Conservation (phyloP, 1,140 invertebrate genomes). For the Lasioglossum baleicum region DNA sequence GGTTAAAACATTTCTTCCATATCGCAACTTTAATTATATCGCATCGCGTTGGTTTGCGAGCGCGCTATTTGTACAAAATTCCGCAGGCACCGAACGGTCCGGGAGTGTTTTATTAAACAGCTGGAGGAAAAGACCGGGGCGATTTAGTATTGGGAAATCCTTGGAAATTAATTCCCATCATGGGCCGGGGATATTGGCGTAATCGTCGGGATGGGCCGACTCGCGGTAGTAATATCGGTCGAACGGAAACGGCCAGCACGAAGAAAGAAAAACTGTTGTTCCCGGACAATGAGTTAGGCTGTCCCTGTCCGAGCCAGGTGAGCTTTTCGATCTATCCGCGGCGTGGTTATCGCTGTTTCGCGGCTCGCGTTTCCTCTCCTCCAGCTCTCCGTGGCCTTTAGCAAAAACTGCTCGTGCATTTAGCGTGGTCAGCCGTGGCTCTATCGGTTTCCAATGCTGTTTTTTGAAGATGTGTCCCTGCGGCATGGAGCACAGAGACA, state of each 20-base stretch:
- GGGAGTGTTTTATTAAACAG: conserved; percentile 9
- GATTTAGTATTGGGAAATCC: neutral
- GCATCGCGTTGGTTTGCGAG: no score
- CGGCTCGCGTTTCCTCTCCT: neutral
- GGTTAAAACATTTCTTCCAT: neutral
- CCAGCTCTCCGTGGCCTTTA: neutral
- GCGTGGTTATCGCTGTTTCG: neutral
- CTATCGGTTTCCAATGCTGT: conserved; percentile 36
- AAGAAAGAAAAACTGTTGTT: conserved; percentile 4
- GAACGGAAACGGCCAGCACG: conserved; percentile 1
- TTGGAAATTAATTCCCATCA: conserved; percentile 49
- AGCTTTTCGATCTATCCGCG: neutral
- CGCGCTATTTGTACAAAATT: neutral
- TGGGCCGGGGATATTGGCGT: neutral
- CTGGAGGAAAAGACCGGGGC: neutral
- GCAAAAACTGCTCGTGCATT: conserved; percentile 9
- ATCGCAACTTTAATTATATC: conserved; percentile 2
- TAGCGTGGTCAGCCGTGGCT: neutral
- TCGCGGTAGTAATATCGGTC: conserved; percentile 27
- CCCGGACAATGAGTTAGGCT: neutral
- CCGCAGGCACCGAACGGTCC: neutral
- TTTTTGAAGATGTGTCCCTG: no score
- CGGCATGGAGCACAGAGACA: conserved; percentile 32
- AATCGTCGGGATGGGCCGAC: conserved; percentile 2
- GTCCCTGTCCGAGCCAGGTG: neutral